Percentiles rank a stretch among this genome's conserved stretches.
Evolutionary conservation across 2,113 vertebrate species (phyloP).

Genomic region (Tympanuchus pallidicinctus): DNA sequence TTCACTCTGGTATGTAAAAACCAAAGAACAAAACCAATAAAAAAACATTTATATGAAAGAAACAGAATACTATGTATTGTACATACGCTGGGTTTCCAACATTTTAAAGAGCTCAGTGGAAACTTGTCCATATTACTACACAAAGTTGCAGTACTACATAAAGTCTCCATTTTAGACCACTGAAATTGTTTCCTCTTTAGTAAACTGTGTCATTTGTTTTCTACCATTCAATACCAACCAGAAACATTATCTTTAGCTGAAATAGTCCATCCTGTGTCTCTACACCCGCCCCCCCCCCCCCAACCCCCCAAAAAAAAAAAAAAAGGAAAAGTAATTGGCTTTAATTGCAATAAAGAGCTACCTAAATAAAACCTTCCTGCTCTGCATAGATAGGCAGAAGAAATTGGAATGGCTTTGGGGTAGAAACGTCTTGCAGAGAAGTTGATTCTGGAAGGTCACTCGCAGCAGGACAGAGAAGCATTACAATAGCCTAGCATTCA

Average conservation of each 20-base stretch:
- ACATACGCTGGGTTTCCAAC: neutral
- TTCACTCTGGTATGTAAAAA: neutral
- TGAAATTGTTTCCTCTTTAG: slow-evolving; percentile 20
- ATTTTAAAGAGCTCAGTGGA: neutral
- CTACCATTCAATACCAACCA: neutral
- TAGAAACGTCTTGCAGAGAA: slow-evolving; percentile 20
- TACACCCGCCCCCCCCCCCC: neutral
- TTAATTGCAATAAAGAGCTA: slow-evolving; percentile 14
- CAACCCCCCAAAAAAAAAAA: too few species aligned
- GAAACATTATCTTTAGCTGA: neutral
- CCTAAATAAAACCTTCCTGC: neutral
- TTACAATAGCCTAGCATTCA: slow-evolving; percentile 37
- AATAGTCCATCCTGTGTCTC: neutral
- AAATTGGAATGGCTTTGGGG: slow-evolving; percentile 30
- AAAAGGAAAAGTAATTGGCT: neutral
- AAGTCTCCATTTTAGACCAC: neutral
- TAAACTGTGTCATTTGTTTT: slow-evolving; percentile 26
- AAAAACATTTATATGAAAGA: neutral
- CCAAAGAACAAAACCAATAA: neutral
- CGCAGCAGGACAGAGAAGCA: slow-evolving; percentile 42
- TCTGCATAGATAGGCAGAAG: slow-evolving; percentile 3
- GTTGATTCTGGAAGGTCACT: slow-evolving; percentile 58
- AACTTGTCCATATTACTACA: neutral
- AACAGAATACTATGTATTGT: neutral
- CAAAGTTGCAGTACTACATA: neutral